Percentiles rank a stretch among this genome's conserved stretches.
phyloP scores from a whole-genome alignment of 2,888 invertebrate species.

The Creontiades dilutus region DNA sequence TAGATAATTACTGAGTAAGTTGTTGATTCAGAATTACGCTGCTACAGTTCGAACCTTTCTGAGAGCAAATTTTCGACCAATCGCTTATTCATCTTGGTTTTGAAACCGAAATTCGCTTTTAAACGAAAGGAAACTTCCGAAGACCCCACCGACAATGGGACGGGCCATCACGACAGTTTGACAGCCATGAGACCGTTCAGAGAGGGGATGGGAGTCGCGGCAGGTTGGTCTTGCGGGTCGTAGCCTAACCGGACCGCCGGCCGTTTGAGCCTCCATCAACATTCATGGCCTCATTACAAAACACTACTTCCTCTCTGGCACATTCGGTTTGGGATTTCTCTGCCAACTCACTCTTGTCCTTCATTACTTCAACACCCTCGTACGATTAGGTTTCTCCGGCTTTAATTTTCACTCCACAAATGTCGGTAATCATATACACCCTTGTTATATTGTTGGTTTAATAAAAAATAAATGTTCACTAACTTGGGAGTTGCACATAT shows the following conservation, averaged over 20 bases:
- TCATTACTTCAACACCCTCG: not conserved
- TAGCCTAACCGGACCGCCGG: constrained; percentile 30
- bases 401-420: too few species aligned
- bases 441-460: too few species aligned
- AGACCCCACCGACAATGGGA: not conserved
- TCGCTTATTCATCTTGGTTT: too few species aligned
- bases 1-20: too few species aligned
- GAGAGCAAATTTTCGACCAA: too few species aligned
- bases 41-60: too few species aligned
- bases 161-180: not conserved
- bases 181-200: not conserved
- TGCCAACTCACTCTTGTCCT: constrained; percentile 11
- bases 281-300: constrained; percentile 43
- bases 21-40: too few species aligned
- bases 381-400: too few species aligned
- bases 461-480: too few species aligned
- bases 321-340: not conserved
- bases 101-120: too few species aligned
- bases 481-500: too few species aligned
- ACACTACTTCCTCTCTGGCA: constrained; percentile 36
- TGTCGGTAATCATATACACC: too few species aligned
- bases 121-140: not conserved
- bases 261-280: constrained; percentile 1
- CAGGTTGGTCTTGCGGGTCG: constrained; percentile 23
- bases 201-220: not conserved